Conservation (phyloP, 2,888 invertebrate species). For the Trilocha varians region DNA sequence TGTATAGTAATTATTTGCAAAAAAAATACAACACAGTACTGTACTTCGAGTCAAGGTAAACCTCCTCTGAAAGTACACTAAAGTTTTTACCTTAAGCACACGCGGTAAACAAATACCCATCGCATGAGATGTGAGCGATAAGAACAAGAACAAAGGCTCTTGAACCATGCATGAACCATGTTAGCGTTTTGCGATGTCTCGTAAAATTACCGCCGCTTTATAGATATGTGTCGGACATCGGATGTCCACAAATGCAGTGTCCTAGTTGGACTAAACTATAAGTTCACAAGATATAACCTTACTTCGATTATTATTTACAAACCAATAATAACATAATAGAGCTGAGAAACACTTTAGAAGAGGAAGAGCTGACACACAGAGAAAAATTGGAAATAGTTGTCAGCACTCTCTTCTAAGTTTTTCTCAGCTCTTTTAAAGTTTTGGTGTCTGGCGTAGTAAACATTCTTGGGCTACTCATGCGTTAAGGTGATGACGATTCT, state of each 20-base stretch:
- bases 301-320: no score
- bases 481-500: no score
- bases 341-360: no score
- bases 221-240: conserved; percentile 15
- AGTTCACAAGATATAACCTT: neutral
- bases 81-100: neutral
- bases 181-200: conserved; percentile 27
- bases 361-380: no score
- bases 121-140: neutral
- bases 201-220: conserved; percentile 27
- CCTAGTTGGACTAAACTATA: neutral
- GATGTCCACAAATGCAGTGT: conserved; percentile 8
- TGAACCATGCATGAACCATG: conserved; percentile 7
- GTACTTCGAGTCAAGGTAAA: neutral
- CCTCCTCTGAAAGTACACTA: neutral
- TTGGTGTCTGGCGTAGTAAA: no score
- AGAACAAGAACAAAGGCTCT: neutral
- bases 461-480: no score
- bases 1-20: no score
- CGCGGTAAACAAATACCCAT: neutral
- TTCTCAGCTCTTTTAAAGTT: no score
- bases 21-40: no score
- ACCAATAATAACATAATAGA: no score
- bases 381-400: no score
- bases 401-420: no score